These are phyloP conservation scores for Heterotis niloticus DNA, from an alignment of 2,113 vertebrate species.

Conservation along the genomic window DNA sequence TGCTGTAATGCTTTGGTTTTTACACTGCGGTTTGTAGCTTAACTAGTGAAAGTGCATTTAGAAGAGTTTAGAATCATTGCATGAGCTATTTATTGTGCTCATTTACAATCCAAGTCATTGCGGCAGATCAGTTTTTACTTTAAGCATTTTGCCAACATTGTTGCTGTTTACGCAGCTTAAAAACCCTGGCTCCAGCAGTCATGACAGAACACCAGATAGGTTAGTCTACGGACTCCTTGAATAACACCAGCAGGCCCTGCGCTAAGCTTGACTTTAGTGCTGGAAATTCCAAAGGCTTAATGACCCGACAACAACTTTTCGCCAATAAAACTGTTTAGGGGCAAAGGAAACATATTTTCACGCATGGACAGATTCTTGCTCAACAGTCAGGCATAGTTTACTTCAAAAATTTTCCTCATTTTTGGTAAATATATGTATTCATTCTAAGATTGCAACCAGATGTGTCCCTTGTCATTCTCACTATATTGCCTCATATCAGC, in stretches of 20 bases:
- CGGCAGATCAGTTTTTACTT: slow-evolving; percentile 13
- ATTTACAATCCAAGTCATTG: neutral
- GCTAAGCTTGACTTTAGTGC: slow-evolving; percentile 41
- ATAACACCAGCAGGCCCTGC: slow-evolving; percentile 4
- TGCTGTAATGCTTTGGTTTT: no score
- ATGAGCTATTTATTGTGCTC: neutral
- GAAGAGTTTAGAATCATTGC: neutral
- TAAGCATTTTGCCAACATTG: neutral
- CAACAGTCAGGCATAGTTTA: slow-evolving; percentile 31
- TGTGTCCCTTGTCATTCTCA: slow-evolving; percentile 30
- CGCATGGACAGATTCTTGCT: slow-evolving; percentile 29
- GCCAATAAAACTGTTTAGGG: slow-evolving; percentile 36
- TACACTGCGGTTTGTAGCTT: neutral
- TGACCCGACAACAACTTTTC: slow-evolving; percentile 53
- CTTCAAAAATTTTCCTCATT: slow-evolving; percentile 29
- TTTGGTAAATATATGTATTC: slow-evolving; percentile 25
- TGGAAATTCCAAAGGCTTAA: slow-evolving; percentile 59
- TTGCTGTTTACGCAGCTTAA: neutral
- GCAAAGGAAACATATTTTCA: slow-evolving; percentile 36
- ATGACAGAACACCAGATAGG: slow-evolving; percentile 12
- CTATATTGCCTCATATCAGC: slow-evolving; percentile 17
- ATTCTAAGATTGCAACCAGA: slow-evolving; percentile 39
- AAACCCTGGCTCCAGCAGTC: slow-evolving; percentile 14
- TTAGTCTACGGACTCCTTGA: slow-evolving; percentile 7
- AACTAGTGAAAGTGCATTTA: neutral